Evolutionary conservation across 2,888 invertebrate genomes (phyloP), one percentile per base, ranked within the genome.

Genomic region (Drosophila cyrtoloma): DNA sequence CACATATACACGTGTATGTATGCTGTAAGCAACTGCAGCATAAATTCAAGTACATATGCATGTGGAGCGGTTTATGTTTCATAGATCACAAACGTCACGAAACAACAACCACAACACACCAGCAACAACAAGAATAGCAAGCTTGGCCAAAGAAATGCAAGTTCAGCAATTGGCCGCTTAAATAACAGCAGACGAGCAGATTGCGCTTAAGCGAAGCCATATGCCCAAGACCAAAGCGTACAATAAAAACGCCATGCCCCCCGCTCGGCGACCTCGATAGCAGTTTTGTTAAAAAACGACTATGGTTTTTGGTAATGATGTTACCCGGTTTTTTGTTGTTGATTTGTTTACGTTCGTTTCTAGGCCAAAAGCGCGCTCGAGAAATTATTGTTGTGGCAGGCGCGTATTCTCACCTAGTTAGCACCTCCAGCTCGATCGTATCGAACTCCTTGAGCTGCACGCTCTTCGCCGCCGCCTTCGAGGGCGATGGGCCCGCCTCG

Each of bases 361-460:
- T 84, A 87, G 89, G 89, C 86, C 89, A 86, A 39, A 52, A 47
- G 50, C n/a, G 33, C 19, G 26, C 55, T 61, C 57, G 16, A 51
- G 47, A 64, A 69, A 75, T 67, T 84, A 80, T 67, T 86, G 73
- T 86, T 87, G 82, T 60, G 81, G 89, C 72, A 88, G 86, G 82
- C 76, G 60, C 35, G 5, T 19, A 59, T 68, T 69, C 82, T 93
- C 93, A 97, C 96, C 97, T 97, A 77, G 95, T 94, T 71, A 96
- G 95, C 90, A 97, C 95, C 94, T 97, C 96, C 92, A 97, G 93
- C 93, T 97, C 95, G 91, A 97, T 96, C 50, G 95, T 95, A 83
- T 96, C 95, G 87, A 97, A 97, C 90, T 95, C 94, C 91, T 96
- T 95, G 52, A 96, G 93, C 93, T 95, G 94, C 39, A 93, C 71